phyloP scores from a whole-genome alignment of 1,140 invertebrate species.

The Cepaea nemoralis region DNA sequence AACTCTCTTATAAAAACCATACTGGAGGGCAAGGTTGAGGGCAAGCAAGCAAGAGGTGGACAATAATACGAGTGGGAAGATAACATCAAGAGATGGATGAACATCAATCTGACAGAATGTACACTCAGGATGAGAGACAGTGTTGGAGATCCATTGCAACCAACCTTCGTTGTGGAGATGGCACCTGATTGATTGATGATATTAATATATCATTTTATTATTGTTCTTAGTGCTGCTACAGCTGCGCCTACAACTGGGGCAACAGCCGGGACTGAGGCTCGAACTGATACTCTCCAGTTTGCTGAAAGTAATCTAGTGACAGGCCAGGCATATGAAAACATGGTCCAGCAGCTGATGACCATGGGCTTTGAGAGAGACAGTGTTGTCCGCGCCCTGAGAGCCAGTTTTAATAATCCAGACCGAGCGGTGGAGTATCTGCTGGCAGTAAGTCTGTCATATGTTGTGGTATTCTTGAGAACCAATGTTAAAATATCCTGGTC shows the following conservation, averaged over 20 bases:
- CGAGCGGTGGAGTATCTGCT: conserved; percentile 98
- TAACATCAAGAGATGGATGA: no score
- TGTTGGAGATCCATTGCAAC: no score
- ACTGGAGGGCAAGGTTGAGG: no score
- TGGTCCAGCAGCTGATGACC: conserved; percentile 93
- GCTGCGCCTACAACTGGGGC: conserved; percentile 64
- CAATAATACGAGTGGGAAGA: no score
- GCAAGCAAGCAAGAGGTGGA: no score
- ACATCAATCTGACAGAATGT: no score
- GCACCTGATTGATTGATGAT: no score
- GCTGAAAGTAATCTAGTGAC: conserved; percentile 81
- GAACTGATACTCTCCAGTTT: conserved; percentile 50
- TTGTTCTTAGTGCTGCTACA: not conserved
- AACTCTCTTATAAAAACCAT: no score
- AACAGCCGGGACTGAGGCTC: conserved; percentile 32
- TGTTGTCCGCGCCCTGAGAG: conserved; percentile 91
- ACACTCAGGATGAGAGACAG: no score
- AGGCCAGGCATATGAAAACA: conserved; percentile 89
- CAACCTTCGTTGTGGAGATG: no score
- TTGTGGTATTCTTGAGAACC: not conserved
- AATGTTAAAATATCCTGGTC: no score
- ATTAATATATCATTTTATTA: not conserved
- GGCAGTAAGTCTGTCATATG: conserved; percentile 56
- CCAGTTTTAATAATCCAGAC: conserved; percentile 98
- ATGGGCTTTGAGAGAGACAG: conserved; percentile 90